phyloP scores from a whole-genome alignment of 2,888 invertebrate species.

The Orthosia gracilis region DNA sequence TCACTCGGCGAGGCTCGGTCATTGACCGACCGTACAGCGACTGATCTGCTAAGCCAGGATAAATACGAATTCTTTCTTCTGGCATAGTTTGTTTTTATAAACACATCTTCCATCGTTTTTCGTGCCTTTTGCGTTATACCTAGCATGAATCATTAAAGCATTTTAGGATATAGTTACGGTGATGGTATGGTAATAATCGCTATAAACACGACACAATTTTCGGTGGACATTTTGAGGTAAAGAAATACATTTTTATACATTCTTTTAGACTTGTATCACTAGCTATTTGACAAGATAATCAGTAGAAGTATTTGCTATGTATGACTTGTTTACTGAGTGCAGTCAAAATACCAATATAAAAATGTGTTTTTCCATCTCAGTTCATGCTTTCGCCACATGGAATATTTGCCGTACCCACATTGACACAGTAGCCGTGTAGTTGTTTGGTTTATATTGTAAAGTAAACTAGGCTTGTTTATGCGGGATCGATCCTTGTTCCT shows the following conservation, averaged over 20 bases:
- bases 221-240: slow-evolving; percentile 55
- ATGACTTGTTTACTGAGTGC: slow-evolving; percentile 10
- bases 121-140: slow-evolving; percentile 57
- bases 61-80: slow-evolving; percentile 33
- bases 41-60: slow-evolving; percentile 40
- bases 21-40: slow-evolving; percentile 35
- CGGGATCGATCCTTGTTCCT: slow-evolving; percentile 29
- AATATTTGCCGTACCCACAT: slow-evolving; percentile 48
- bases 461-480: slow-evolving; percentile 36
- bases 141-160: slow-evolving; percentile 68
- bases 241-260: slow-evolving; percentile 59
- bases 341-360: slow-evolving; percentile 26
- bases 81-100: slow-evolving; percentile 39
- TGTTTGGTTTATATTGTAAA: background rate
- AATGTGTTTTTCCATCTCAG: slow-evolving; percentile 57
- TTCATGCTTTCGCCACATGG: slow-evolving; percentile 56
- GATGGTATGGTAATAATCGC: slow-evolving; percentile 67
- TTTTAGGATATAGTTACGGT: slow-evolving; percentile 64
- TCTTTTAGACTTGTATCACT: slow-evolving; percentile 22
- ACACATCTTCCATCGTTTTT: slow-evolving; percentile 54
- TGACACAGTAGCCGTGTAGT: slow-evolving; percentile 47
- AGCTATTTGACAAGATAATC: slow-evolving; percentile 23
- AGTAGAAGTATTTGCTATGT: slow-evolving; percentile 33
- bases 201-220: slow-evolving; percentile 53
- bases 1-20: slow-evolving; percentile 20